Base-by-base conservation (phyloP, 2,888 invertebrate genomes). In the Gerris lacustris region DNA sequence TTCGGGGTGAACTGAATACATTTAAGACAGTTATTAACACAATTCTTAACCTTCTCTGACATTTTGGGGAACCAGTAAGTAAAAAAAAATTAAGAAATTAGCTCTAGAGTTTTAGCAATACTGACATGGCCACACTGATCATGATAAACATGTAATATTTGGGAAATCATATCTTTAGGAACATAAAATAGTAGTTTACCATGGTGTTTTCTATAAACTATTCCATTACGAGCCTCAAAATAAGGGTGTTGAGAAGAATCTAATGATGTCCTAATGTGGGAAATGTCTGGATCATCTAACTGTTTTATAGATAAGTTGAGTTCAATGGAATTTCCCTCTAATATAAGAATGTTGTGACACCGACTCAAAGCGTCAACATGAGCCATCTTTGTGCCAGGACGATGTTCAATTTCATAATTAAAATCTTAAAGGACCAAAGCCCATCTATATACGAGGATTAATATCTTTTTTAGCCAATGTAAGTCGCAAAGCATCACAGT, bases 1-100 rank as follows among this genome's bases (percentile, higher is more conserved):
- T 71, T 69, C 5, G 75, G 72, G 73, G 81, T 81, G 43, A 77
- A 75, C 63, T 79, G 79, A 5, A 80, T 70, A 72, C 81, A 82
- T 5, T 79, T 74, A 2, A 82, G 74, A 72, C 81, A 82, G 6
- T 79, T 76, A 0, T 67, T 72, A 6, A 81, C 79, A 73, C 82
- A 81, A 70, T 79, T 77, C 67, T 78, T 77, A 0, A 80, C 78
- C 66, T 79, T 80, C 5, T 75, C 70, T 47, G 75, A 73, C 79
- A 81, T 79, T 6, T 77, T 75, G 0, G 78, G 78, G 69, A 82
- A 82, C 80, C 80, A 82, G 74, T 80, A 82, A 17, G 76, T 74
- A 66, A 77, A n/a, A n/a, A n/a, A n/a, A n/a, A n/a, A n/a, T n/a
- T n/a, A 76, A 5, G 74, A 69, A n/a, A 81, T 71, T 68, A 75